These are phyloP conservation scores for Drusus annulatus DNA, from an alignment of 1,140 invertebrate genomes.

Conservation along the genomic window DNA sequence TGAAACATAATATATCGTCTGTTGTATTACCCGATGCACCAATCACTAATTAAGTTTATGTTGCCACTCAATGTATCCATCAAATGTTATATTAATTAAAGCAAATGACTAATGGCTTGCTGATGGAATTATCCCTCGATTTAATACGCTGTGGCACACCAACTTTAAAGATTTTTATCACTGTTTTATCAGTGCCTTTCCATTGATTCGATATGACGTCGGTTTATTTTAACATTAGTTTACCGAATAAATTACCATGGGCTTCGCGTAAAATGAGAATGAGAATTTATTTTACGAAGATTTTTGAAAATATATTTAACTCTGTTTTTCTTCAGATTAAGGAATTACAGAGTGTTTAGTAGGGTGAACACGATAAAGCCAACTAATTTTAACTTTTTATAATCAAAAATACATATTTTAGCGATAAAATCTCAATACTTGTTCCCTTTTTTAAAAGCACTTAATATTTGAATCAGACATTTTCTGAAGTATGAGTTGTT, in stretches of 20 bases:
- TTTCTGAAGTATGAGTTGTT: too few relatives aligned
- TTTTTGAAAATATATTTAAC: too few relatives aligned
- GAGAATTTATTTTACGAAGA: too few relatives aligned
- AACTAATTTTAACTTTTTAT: too few relatives aligned
- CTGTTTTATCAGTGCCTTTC: neutral
- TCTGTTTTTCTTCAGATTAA: too few relatives aligned
- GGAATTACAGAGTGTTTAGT: too few relatives aligned
- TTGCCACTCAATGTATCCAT: slow-evolving; percentile 33
- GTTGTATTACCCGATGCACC: slow-evolving; percentile 19
- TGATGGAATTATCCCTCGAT: slow-evolving; percentile 33
- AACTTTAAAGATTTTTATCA: neutral
- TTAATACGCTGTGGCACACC: neutral
- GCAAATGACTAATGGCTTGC: slow-evolving; percentile 37
- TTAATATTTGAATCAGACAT: too few relatives aligned
- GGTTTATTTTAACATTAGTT: neutral
- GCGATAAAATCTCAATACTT: too few relatives aligned
- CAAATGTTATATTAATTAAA: slow-evolving; percentile 49
- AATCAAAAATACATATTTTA: too few relatives aligned
- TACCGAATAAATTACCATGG: neutral
- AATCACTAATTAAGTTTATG: slow-evolving; percentile 44
- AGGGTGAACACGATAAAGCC: too few relatives aligned
- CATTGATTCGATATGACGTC: neutral
- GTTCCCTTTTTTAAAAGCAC: too few relatives aligned
- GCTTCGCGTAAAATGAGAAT: too few relatives aligned
- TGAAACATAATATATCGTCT: slow-evolving; percentile 19